A percentile compares a stretch with the other conserved stretches of the same genome.
These are phyloP conservation scores for Metallyticus violacea DNA, from an alignment of 2,888 invertebrate species.

Conservation along the genomic window DNA sequence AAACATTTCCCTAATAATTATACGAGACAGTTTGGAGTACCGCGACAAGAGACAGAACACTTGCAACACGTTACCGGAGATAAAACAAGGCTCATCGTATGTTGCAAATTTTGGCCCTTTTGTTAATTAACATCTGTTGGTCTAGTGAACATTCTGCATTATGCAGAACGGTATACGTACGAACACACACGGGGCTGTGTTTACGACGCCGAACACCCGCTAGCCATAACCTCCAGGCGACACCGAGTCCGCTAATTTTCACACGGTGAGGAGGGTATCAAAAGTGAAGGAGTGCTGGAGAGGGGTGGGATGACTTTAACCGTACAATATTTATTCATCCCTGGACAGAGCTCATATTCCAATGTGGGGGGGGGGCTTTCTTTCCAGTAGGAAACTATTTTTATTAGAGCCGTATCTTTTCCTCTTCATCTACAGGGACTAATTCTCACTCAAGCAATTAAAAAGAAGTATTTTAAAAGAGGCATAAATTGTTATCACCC, in stretches of 20 bases:
- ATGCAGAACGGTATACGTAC: neutral
- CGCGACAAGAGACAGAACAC: neutral
- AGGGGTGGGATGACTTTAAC: constrained; percentile 16
- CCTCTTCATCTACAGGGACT: constrained; percentile 40
- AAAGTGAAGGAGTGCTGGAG: neutral
- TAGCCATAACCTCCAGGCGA: neutral
- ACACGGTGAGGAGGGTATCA: neutral
- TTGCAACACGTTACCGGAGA: neutral
- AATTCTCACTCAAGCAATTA: constrained; percentile 48
- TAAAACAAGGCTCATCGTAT: neutral
- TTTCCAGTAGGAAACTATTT: constrained; percentile 36
- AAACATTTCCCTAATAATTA: too few relatives aligned
- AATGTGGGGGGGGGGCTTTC: neutral
- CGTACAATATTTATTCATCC: constrained; percentile 22
- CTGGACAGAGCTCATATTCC: constrained; percentile 7
- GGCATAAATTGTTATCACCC: constrained; percentile 45
- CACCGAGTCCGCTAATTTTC: neutral
- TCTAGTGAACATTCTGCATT: neutral
- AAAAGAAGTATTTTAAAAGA: constrained; percentile 45
- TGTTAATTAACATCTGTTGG: neutral
- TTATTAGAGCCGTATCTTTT: constrained; percentile 43
- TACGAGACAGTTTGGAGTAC: neutral
- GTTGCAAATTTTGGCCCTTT: neutral
- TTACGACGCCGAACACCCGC: neutral
- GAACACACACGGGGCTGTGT: neutral